Evolutionary conservation across 2,113 vertebrate genomes (phyloP).

Genomic region (Ophthalmolycus amberensis): DNA sequence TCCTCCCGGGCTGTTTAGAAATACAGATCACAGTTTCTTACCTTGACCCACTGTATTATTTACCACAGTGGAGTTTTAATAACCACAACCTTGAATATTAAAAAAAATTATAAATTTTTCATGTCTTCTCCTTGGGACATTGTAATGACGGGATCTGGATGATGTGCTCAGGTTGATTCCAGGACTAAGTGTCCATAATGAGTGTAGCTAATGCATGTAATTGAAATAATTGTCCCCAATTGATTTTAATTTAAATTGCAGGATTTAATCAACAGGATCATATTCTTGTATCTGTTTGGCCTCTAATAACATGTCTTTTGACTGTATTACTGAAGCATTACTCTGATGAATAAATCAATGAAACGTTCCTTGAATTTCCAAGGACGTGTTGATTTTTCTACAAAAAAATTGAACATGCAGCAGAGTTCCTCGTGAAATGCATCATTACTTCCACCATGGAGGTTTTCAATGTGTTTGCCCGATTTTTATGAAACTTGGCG

Average conservation of each 20-base stretch:
- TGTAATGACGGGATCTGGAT: slow-evolving; percentile 5
- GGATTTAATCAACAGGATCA: slow-evolving; percentile 33
- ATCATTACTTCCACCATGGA: neutral
- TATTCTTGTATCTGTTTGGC: slow-evolving; percentile 30
- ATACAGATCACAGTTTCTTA: slow-evolving; percentile 14
- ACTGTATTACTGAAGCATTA: slow-evolving; percentile 6
- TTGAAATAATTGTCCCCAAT: slow-evolving; percentile 41
- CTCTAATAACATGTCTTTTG: slow-evolving; percentile 4
- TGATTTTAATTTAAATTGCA: slow-evolving; percentile 42
- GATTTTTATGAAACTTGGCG: neutral
- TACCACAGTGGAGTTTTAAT: neutral
- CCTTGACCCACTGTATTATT: neutral
- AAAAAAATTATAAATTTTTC: slow-evolving; percentile 41
- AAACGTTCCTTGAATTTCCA: neutral
- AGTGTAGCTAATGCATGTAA: slow-evolving; percentile 35
- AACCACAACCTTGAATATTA: slow-evolving; percentile 36
- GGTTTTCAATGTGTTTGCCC: neutral
- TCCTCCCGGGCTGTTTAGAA: slow-evolving; percentile 23
- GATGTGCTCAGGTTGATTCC: slow-evolving; percentile 10
- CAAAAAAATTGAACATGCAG: neutral
- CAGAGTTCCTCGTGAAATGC: neutral
- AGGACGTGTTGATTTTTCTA: neutral
- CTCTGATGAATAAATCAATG: slow-evolving; percentile 28
- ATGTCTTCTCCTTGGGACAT: slow-evolving; percentile 20
- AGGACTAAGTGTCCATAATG: slow-evolving; percentile 27